Evolutionary conservation across 1,140 invertebrate genomes (phyloP).

Genomic region (Asbolus verrucosus): DNA sequence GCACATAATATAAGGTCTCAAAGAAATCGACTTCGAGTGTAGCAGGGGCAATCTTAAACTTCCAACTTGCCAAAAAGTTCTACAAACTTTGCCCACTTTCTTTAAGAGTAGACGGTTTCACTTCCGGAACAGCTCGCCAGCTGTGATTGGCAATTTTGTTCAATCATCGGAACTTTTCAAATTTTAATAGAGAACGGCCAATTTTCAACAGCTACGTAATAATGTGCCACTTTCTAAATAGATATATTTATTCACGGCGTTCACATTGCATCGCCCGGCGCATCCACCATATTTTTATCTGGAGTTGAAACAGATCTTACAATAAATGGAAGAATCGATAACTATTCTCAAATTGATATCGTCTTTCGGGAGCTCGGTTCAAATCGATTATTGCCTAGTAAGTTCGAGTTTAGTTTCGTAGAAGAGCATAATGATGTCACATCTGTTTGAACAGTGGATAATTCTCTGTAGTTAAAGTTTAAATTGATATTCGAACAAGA

Average conservation of each 20-base stretch:
- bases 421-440: not conserved
- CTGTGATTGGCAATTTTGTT: conserved; percentile 25
- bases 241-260: too few species aligned
- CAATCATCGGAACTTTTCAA: conserved; percentile 4
- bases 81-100: not conserved
- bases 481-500: not conserved
- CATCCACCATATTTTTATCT: conserved; percentile 33
- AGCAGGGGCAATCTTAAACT: conserved; percentile 13
- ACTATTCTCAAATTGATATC: conserved; percentile 7
- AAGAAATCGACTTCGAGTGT: conserved; percentile 12
- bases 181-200: too few species aligned
- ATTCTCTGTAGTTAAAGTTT: not conserved
- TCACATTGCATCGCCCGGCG: conserved; percentile 33
- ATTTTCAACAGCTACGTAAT: too few species aligned
- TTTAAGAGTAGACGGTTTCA: conserved; percentile 1
- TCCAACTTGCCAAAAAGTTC: conserved; percentile 30
- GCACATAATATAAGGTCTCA: conserved; percentile 26
- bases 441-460: conserved; percentile 5
- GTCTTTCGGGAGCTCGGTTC: not conserved
- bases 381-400: too few species aligned
- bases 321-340: conserved; percentile 12
- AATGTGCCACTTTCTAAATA: too few species aligned
- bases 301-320: too few species aligned
- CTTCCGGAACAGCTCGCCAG: conserved; percentile 15
- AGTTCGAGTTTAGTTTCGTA: not conserved